Evolutionary conservation across 2,113 vertebrate genomes (phyloP).

Genomic region (Isurus oxyrinchus): DNA sequence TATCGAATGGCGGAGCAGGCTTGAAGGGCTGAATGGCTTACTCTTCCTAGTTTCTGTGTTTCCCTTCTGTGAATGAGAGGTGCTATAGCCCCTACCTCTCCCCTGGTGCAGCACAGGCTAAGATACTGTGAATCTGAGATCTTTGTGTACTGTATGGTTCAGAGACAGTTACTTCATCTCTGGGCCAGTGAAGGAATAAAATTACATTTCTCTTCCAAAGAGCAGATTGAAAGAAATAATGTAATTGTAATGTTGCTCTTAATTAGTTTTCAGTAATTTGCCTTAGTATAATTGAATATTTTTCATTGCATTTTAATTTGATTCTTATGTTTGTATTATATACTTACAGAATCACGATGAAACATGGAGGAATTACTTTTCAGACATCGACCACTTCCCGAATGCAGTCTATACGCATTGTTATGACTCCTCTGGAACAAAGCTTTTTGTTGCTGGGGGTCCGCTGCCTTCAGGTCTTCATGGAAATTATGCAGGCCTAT

Average conservation of each 20-base stretch:
- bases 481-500: conserved; percentile 93
- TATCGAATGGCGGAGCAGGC: no score
- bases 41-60: background rate
- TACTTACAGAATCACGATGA: conserved; percentile 84
- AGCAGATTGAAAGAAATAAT: background rate
- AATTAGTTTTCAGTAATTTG: background rate
- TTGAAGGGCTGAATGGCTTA: no score
- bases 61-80: background rate
- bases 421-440: conserved; percentile 92
- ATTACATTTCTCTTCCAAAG: background rate
- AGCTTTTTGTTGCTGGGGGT: conserved; percentile 95
- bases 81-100: background rate
- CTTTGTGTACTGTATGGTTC: background rate
- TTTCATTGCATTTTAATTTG: conserved; percentile 13
- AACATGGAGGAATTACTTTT: conserved; percentile 98
- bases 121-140: background rate
- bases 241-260: background rate
- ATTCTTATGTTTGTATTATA: conserved; percentile 12
- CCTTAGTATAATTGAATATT: background rate
- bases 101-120: background rate
- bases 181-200: background rate
- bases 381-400: conserved; percentile 89
- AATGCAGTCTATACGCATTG: conserved; percentile 99
- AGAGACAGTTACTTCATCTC: background rate
- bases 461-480: conserved; percentile 94